Percentiles rank a stretch among this genome's conserved stretches.
phyloP scores from a whole-genome alignment of 2,113 vertebrate genomes.

The Tiliqua scincoides region DNA sequence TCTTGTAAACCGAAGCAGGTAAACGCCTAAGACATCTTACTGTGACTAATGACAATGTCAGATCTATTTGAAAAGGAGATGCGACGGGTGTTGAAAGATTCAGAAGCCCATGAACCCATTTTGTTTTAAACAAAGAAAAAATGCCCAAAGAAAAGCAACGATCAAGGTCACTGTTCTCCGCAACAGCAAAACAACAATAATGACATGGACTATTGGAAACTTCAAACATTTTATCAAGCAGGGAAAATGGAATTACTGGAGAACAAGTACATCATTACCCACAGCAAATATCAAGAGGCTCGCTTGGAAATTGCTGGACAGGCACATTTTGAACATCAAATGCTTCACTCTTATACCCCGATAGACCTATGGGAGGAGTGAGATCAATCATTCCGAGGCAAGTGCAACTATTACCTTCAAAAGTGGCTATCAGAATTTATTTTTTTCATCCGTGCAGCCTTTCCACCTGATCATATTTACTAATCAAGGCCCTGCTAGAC shows the following conservation, averaged over 20 bases:
- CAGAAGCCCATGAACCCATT: slow-evolving; percentile 25
- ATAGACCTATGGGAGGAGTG: neutral
- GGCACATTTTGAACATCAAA: slow-evolving; percentile 26
- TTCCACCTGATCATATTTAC: slow-evolving; percentile 21
- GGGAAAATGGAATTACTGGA: slow-evolving; percentile 54
- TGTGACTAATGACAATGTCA: slow-evolving; percentile 48
- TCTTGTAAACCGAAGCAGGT: slow-evolving; percentile 42
- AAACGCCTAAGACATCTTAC: slow-evolving; percentile 30
- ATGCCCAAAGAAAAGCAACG: slow-evolving; percentile 12
- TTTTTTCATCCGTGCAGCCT: neutral
- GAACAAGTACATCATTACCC: slow-evolving; percentile 11
- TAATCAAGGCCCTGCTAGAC: neutral
- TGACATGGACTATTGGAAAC: slow-evolving; percentile 40
- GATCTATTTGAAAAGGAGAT: slow-evolving; percentile 42
- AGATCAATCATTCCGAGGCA: slow-evolving; percentile 17
- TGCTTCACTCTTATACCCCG: slow-evolving; percentile 11
- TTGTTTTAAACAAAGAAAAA: neutral
- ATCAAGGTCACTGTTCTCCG: slow-evolving; percentile 25
- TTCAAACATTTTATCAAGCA: slow-evolving; percentile 49
- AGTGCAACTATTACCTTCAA: neutral
- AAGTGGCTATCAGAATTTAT: slow-evolving; percentile 28
- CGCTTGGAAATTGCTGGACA: slow-evolving; percentile 37
- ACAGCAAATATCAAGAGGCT: slow-evolving; percentile 30
- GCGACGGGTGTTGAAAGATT: slow-evolving; percentile 36
- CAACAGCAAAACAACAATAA: slow-evolving; percentile 45